Evolutionary conservation across 2,888 invertebrate genomes (phyloP), one percentile per base, ranked within the genome.

Genomic region (Heterodera filipjevi): DNA sequence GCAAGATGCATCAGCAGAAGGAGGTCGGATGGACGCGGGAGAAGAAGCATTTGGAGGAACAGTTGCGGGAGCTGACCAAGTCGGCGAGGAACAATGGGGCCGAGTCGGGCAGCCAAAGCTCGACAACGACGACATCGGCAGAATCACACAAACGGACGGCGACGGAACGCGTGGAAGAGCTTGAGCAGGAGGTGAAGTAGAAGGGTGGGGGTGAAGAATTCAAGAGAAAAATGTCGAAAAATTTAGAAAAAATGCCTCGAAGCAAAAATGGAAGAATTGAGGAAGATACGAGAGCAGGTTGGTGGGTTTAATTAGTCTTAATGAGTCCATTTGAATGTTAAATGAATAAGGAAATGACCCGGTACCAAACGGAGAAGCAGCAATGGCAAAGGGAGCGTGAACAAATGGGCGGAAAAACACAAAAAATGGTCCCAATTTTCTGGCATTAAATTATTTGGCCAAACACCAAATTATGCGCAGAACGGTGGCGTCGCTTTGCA

Each of bases 1-100:
- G 70, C 49, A 76, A 39, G 32, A 16, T 44, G 30, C 77, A 77
- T 46, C 77, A 77, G 66, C 66, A 79, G 76, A 59, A 79, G 64
- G 77, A 79, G 44, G 71, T 59, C 53, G 33, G 76, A 71, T 32
- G 81, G 59, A 82, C 53, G 16, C 71, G 80, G 44, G 81, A 81
- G 44, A 78, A 77, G 71, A 35, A 53, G 35, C 73, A 76, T 19
- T 35, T 77, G 14, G 76, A 77, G 66, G 77, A 77, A 12, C 75
- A 75, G 46, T 53, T 66, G 66, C 68, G 44, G 22, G 46, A 75
- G 59, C 66, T 46, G 66, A 27, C 59, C 59, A 59, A 39, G 19
- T 6, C 44, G 39, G 49, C 53, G 22, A 64, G 10, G 27, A n/a
- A n/a, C 8, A 59, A 22, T 27, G 59, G 35, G 72, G 22, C 64